Conservation (phyloP, 2,113 vertebrate genomes). For the Gnathonemus longibarbis region DNA sequence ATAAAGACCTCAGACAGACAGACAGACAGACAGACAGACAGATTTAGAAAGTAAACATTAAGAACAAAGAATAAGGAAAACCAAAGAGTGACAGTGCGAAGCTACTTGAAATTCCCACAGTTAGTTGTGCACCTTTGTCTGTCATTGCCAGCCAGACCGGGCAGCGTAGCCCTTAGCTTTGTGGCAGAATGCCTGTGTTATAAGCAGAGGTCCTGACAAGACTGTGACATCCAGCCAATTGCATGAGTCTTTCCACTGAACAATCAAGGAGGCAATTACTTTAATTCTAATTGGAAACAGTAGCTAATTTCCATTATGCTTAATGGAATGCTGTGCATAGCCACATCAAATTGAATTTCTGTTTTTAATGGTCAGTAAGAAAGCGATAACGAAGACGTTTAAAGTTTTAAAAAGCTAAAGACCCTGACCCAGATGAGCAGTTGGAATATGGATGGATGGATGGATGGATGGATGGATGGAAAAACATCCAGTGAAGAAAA, state of each 20-base stretch:
- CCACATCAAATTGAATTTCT: slow-evolving; percentile 11
- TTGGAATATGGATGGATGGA: not conserved
- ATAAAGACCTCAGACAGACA: not conserved
- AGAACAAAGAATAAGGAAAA: no score
- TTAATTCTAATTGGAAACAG: slow-evolving; percentile 22
- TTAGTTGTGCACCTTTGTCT: not conserved
- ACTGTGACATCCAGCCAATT: not conserved
- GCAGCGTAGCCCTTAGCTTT: no score
- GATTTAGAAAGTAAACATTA: no score
- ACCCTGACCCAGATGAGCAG: not conserved
- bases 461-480: not conserved
- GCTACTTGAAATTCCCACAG: not conserved
- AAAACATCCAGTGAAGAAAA: not conserved
- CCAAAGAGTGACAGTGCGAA: no score
- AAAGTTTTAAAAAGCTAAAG: not conserved
- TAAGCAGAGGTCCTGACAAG: not conserved
- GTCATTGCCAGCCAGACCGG: not conserved
- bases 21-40: no score
- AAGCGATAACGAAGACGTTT: not conserved
- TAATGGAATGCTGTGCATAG: slow-evolving; percentile 8
- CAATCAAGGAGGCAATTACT: slow-evolving; percentile 11
- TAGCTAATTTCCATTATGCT: slow-evolving; percentile 18
- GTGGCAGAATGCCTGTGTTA: not conserved
- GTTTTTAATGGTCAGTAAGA: not conserved
- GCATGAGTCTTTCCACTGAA: slow-evolving; percentile 3